These are phyloP conservation scores for Diorhabda sublineata DNA, from an alignment of 1,140 invertebrate species.

Conservation along the genomic window DNA sequence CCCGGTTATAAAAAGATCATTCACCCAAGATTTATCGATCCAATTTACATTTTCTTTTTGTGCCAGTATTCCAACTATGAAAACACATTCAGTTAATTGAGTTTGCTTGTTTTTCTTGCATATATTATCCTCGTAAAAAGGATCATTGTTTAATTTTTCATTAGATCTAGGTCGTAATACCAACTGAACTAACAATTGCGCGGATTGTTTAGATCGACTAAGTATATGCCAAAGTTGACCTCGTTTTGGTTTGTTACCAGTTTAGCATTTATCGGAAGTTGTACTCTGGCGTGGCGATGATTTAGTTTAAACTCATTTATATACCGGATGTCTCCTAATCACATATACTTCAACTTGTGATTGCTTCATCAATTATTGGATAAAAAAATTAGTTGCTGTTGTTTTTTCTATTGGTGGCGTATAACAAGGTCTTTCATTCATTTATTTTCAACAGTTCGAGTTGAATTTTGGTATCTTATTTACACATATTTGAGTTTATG, in stretches of 20 bases:
- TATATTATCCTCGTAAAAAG: background rate
- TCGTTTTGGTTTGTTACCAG: background rate
- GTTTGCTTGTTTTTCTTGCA: background rate
- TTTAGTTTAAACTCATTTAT: background rate
- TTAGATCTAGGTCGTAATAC: background rate
- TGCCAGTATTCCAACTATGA: background rate
- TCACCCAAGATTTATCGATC: background rate
- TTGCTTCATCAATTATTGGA: too few relatives aligned
- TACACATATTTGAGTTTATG: too few relatives aligned
- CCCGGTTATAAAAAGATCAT: background rate
- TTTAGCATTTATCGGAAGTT: background rate
- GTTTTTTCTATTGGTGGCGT: too few relatives aligned
- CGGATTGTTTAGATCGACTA: background rate
- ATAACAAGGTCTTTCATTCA: too few relatives aligned
- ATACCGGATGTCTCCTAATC: background rate
- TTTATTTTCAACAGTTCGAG: too few relatives aligned
- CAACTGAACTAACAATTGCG: background rate
- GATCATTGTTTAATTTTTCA: background rate
- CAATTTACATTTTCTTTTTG: background rate
- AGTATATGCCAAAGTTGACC: background rate
- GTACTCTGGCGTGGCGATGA: background rate
- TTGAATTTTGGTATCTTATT: too few relatives aligned
- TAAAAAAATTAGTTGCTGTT: too few relatives aligned
- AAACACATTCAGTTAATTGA: background rate
- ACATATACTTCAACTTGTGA: too few relatives aligned